phyloP scores from a whole-genome alignment of 2,113 vertebrate genomes.

The Phylloscopus trochilus region DNA sequence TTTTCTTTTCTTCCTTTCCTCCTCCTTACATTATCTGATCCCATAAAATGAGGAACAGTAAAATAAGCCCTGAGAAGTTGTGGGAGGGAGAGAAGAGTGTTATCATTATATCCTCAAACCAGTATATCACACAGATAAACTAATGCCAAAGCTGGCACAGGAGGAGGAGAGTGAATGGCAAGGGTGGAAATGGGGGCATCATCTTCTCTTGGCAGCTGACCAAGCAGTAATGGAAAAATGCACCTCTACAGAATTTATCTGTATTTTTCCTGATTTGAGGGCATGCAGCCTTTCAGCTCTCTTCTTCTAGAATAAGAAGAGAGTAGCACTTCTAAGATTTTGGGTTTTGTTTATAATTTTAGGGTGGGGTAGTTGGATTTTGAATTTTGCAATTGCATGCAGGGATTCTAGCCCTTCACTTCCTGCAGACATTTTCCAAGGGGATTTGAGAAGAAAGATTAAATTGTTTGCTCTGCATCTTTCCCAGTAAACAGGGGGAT shows the following conservation, averaged over 20 bases:
- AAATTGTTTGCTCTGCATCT: background rate
- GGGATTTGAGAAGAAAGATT: background rate
- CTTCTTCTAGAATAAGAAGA: background rate
- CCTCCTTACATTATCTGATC: background rate
- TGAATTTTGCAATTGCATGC: background rate
- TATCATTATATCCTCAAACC: background rate
- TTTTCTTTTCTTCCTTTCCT: background rate
- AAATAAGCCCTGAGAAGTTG: background rate
- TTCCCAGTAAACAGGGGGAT: background rate
- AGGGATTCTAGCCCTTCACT: background rate
- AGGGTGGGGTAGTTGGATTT: background rate
- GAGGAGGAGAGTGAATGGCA: background rate
- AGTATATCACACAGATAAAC: background rate
- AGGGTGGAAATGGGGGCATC: background rate
- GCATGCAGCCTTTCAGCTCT: background rate
- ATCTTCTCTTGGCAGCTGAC: background rate
- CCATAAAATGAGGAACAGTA: background rate
- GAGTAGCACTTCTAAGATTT: background rate
- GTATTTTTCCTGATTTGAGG: background rate
- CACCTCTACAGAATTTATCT: rapidly evolving
- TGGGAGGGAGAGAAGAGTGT: background rate
- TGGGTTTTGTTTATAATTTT: background rate
- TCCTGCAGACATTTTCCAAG: background rate
- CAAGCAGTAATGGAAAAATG: background rate
- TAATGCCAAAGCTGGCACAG: background rate